These are phyloP conservation scores for Trachelus stipa DNA, from an alignment of 2,888 invertebrate species.

Conservation along the genomic window DNA sequence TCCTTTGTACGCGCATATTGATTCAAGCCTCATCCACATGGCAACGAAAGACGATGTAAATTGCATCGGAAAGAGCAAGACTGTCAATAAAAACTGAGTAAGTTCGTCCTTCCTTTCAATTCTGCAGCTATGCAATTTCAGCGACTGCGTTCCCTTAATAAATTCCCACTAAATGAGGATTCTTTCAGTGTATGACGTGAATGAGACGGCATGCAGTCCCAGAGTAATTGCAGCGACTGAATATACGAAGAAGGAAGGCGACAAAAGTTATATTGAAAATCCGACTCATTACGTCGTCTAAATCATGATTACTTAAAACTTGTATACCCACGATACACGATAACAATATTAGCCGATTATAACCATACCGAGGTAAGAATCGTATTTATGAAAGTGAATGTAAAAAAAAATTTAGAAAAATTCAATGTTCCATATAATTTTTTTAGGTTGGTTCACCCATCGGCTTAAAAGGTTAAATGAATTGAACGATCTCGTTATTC, in stretches of 20 bases:
- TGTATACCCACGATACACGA: no score
- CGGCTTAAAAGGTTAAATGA: not conserved
- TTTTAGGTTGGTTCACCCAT: not conserved
- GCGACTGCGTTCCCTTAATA: not conserved
- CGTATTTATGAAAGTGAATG: no score
- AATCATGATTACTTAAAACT: no score
- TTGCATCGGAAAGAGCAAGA: not conserved
- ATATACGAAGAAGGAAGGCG: not conserved
- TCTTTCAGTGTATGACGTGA: not conserved
- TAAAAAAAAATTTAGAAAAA: no score
- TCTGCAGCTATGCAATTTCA: not conserved
- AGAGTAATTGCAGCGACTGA: not conserved
- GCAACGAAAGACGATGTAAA: not conserved
- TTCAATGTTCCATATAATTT: not conserved
- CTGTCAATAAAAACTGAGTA: not conserved
- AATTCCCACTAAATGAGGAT: not conserved
- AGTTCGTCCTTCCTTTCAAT: not conserved
- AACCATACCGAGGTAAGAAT: no score
- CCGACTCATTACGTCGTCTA: no score
- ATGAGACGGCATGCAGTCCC: not conserved
- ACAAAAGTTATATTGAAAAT: not conserved
- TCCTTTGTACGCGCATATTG: not conserved
- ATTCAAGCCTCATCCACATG: not conserved
- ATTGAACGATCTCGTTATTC: not conserved
- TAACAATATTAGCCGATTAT: no score